phyloP scores from a whole-genome alignment of 2,888 invertebrate species.

The Onthophagus sagittarius region DNA sequence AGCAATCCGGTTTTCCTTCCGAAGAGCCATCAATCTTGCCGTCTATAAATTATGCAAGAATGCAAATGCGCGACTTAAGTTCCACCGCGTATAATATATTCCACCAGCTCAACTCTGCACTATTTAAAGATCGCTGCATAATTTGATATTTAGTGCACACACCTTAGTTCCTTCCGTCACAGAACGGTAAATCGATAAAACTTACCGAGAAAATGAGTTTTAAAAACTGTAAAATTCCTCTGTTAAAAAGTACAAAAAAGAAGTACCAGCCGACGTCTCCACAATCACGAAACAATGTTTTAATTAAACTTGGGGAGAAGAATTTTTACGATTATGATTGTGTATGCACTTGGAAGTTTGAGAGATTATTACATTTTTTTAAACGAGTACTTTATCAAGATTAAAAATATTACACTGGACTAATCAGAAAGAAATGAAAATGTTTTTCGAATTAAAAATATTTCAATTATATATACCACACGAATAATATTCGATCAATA shows the following conservation, averaged over 20 bases:
- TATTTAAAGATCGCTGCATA: background rate
- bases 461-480: too few species aligned
- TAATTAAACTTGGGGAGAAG: slow-evolving; percentile 3
- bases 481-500: too few species aligned
- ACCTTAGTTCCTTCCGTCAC: background rate
- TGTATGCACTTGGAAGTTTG: background rate
- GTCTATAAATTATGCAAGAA: background rate
- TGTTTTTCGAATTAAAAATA: too few species aligned
- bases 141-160: background rate
- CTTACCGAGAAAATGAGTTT: background rate
- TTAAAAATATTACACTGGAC: too few species aligned
- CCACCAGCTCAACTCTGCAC: background rate
- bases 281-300: slow-evolving; percentile 4
- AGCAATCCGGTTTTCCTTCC: background rate
- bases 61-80: background rate
- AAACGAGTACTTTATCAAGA: too few species aligned
- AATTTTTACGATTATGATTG: background rate
- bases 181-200: background rate
- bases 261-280: too few species aligned
- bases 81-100: background rate
- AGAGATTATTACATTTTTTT: too few species aligned
- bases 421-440: too few species aligned
- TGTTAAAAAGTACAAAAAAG: too few species aligned
- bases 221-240: too few species aligned
- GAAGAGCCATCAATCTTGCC: background rate